Percentiles rank a stretch among this genome's conserved stretches.
phyloP scores from a whole-genome alignment of 35 echinoderm and acorn worm genomes.

The Strongylocentrotus purpuratus region DNA sequence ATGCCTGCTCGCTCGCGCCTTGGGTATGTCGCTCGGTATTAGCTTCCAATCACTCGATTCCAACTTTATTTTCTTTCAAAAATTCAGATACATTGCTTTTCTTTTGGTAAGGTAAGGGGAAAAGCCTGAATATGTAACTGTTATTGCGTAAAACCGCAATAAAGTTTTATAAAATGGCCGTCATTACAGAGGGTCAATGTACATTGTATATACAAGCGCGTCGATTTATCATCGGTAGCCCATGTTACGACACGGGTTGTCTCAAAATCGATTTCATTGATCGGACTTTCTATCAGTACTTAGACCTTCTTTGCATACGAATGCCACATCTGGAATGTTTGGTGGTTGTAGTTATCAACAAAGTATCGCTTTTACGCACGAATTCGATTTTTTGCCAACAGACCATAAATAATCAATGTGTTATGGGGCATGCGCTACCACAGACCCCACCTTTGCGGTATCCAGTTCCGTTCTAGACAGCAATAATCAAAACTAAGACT shows the following conservation, averaged over 20 bases:
- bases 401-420: background rate
- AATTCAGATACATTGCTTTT: no score
- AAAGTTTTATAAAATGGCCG: background rate
- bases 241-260: background rate
- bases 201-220: background rate
- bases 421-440: background rate
- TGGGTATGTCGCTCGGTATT: no score
- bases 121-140: background rate
- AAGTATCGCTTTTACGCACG: background rate
- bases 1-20: no score
- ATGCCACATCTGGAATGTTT: background rate
- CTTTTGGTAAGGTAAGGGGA: background rate
- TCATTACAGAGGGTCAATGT: background rate
- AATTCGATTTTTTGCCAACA: background rate
- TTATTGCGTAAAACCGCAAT: background rate
- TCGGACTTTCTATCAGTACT: background rate
- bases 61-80: no score
- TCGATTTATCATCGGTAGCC: background rate
- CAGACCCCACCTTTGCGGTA: background rate
- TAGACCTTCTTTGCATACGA: background rate
- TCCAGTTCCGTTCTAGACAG: background rate
- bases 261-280: background rate
- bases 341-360: background rate
- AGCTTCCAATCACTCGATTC: no score
- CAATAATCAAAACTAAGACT: no score